Evolutionary conservation across 2,797 vertebrate species (phyloP), one percentile per base, ranked within the genome.

Genomic region (Falco rusticolus): DNA sequence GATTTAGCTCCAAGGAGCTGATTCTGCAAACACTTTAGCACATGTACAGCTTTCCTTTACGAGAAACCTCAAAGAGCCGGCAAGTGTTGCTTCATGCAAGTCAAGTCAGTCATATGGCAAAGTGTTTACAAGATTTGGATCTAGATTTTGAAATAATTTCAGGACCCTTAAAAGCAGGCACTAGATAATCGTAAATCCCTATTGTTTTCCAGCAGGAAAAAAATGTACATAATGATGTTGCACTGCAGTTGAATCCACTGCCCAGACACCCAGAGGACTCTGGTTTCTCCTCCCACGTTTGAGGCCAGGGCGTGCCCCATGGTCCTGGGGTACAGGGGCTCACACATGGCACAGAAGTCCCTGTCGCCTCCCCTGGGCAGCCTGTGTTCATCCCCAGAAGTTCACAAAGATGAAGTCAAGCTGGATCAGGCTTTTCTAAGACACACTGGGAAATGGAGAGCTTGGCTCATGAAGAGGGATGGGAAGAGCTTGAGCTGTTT

Each of bases 21-120:
- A 91, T 94, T 92, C 94, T 95, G 87, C 94, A 95, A 94, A 91
- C 84, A 81, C 89, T 97, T 96, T 57, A 89, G 87, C 96, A 96
- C 69, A 92, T 91, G 89, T 80, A 95, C 9, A 85, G 68, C 50
- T 89, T 95, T 95, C 18, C 84, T 96, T 97, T 96, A 94, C 3
- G 11, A 91, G 94, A 85, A 96, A 95, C 84, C 94, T 97, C 94
- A 96, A 94, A 96, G 94, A 87, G 48, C 48, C 33, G 0, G 51
- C 33, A 26, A 93, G 71, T 61, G 61, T 78, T 95, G 60, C 45
- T 94, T 68, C 87, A 71, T 37, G 43, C 43, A 72, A 94, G 84
- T 90, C 41, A 77, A 90, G 61, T 71, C 69, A 79, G 89, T 96
- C 96, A 96, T 94, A 96, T 94, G 95, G 95, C 47, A 72, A 94